These are phyloP conservation scores for Spondyliosoma cantharus DNA, from an alignment of 2,797 vertebrate species.

Conservation along the genomic window DNA sequence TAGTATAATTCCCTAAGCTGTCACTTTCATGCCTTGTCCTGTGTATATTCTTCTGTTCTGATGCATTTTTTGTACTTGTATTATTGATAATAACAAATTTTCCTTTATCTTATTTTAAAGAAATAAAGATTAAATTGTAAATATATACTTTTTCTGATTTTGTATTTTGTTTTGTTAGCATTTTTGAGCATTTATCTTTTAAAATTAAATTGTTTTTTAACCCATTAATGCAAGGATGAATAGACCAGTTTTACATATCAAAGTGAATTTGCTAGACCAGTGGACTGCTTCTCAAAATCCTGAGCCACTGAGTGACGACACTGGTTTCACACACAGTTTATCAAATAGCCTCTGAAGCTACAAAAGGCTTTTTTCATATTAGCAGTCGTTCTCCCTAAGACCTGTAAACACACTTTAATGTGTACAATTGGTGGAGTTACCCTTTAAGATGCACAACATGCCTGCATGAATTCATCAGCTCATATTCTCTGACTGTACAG, in stretches of 20 bases:
- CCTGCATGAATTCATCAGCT: conserved; percentile 4
- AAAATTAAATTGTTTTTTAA: neutral
- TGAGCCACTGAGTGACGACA: no score
- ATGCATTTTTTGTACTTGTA: conserved; percentile 86
- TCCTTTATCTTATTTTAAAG: conserved; percentile 95
- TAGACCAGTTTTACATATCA: no score
- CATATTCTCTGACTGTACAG: neutral
- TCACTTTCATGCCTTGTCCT: conserved; percentile 84
- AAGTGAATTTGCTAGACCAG: no score
- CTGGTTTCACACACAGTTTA: no score
- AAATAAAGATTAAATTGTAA: conserved; percentile 94
- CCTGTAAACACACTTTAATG: no score
- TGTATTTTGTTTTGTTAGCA: neutral
- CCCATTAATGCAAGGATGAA: no score
- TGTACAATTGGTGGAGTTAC: no score
- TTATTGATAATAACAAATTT: conserved; percentile 90
- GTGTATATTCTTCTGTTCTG: conserved; percentile 90
- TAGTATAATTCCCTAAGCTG: conserved; percentile 67
- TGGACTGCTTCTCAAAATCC: no score
- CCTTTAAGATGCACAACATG: neutral
- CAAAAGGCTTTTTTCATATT: no score
- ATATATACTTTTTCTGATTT: conserved; percentile 52
- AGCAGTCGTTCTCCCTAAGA: no score
- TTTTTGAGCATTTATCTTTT: neutral
- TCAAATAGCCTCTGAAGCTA: no score